Base-by-base conservation (phyloP, 2,113 vertebrate genomes). In the Poecile atricapillus region DNA sequence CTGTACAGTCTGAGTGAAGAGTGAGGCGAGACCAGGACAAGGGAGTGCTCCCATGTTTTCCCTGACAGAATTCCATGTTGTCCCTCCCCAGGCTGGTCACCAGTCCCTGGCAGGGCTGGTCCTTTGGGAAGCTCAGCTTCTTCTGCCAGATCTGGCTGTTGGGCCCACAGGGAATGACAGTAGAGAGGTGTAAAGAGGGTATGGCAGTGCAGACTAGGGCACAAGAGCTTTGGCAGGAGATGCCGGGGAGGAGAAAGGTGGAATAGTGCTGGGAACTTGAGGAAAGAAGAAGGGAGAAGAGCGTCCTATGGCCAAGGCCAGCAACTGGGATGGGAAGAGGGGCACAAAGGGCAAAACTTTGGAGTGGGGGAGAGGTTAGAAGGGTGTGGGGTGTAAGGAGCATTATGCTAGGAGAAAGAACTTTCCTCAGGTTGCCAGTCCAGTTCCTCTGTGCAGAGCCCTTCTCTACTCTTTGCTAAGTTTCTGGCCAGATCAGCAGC, bases 1-100 rank as follows among this genome's bases (percentile, higher is more conserved):
- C 74, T 24, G 13, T 43, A 5, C 21, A 20, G 52, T 87, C 56
- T 74, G 81, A 33, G 18, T 28, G 23, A 44, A 49, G 31, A 63
- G 35, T 71, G 71, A 52, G 0, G 0, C 1, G 16, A 46, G 49
- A 33, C 3, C 1, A 1, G 56, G 47, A 62, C 71, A 76, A 35
- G 39, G 52, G 70, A 65, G 39, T 50, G 47, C 44, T 81, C 49
- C 25, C 8, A 2, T 33, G 53, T 58, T 39, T 22, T 65, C 41
- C n/a, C 7, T 33, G 56, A 6, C 33, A 59, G 73, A 52, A 52
- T 39, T 81, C 69, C 23, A 1, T 13, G 25, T 52, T 70, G 21
- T 49, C 39, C 21, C 13, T 67, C 49, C 55, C 15, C 12, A 20
- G 0, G 17, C 2, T 55, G 56, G 55, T 33, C 53, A 2, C 52